These are phyloP conservation scores for Drosophila sproati DNA, from an alignment of 1,140 invertebrate species.

Conservation along the genomic window DNA sequence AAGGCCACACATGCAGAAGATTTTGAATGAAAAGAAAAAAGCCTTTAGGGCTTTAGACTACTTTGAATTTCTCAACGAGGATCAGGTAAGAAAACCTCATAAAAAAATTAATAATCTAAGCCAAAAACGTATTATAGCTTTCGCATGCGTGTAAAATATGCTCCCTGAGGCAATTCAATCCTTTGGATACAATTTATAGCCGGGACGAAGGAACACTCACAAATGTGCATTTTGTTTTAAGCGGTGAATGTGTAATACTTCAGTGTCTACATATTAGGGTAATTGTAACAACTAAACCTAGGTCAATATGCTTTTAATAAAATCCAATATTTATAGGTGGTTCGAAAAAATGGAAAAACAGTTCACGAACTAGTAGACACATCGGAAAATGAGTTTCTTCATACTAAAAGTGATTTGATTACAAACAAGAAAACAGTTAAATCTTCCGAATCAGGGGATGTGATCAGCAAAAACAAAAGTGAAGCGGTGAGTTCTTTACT, in stretches of 20 bases:
- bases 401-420: slow-evolving; percentile 15
- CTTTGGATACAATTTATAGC: slow-evolving; percentile 69
- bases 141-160: slow-evolving; percentile 63
- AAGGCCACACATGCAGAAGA: slow-evolving; percentile 54
- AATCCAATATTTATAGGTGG: slow-evolving; percentile 25
- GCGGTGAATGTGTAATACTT: slow-evolving; percentile 77
- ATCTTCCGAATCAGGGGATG: neutral
- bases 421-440: neutral
- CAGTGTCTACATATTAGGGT: slow-evolving; percentile 73
- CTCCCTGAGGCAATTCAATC: slow-evolving; percentile 60
- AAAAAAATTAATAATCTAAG: too few relatives aligned
- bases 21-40: slow-evolving; percentile 67
- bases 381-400: neutral
- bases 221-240: slow-evolving; percentile 77
- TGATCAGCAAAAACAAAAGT: neutral
- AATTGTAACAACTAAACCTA: neutral
- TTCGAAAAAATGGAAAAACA: slow-evolving; percentile 34
- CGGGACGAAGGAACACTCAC: slow-evolving; percentile 66
- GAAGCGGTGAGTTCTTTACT: slow-evolving; percentile 7
- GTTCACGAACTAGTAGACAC: slow-evolving; percentile 9
- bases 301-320: neutral
- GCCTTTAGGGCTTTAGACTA: slow-evolving; percentile 76
- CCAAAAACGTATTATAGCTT: slow-evolving; percentile 39
- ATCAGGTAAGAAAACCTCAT: slow-evolving; percentile 53
- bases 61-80: slow-evolving; percentile 64